phyloP scores from a whole-genome alignment of 2,797 vertebrate species.

The Limnodromus scolopaceus region DNA sequence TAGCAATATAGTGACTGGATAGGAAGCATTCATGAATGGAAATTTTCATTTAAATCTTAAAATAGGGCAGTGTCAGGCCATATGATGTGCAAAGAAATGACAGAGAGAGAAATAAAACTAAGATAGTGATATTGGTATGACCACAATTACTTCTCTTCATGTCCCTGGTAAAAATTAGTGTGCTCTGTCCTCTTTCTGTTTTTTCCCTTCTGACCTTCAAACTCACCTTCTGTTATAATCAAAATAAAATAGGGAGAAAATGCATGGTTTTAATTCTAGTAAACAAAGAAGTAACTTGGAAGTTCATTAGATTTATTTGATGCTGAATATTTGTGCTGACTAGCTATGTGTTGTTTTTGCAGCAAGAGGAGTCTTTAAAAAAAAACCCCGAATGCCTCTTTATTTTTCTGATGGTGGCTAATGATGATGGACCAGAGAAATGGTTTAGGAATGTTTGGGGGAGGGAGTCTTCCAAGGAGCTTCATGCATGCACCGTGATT shows the following conservation, averaged over 20 bases:
- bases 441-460: background rate
- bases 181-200: background rate
- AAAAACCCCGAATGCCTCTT: background rate
- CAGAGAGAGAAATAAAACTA: background rate
- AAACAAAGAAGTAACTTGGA: background rate
- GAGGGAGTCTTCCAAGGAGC: background rate
- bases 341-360: background rate
- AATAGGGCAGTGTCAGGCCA: background rate
- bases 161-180: background rate
- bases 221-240: background rate
- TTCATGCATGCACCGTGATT: background rate
- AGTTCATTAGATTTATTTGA: background rate
- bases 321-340: background rate
- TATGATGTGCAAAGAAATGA: background rate
- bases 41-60: conserved; percentile 47
- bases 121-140: background rate
- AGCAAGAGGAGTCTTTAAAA: background rate
- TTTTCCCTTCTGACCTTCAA: background rate
- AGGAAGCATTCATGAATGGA: conserved; percentile 21
- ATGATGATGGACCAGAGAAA: background rate
- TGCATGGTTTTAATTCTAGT: background rate
- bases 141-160: background rate
- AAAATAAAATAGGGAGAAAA: background rate
- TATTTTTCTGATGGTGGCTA: background rate
- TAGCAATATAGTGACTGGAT: background rate